These are phyloP conservation scores for Parapsyche elsis DNA, from an alignment of 1,140 invertebrate species.

Conservation along the genomic window DNA sequence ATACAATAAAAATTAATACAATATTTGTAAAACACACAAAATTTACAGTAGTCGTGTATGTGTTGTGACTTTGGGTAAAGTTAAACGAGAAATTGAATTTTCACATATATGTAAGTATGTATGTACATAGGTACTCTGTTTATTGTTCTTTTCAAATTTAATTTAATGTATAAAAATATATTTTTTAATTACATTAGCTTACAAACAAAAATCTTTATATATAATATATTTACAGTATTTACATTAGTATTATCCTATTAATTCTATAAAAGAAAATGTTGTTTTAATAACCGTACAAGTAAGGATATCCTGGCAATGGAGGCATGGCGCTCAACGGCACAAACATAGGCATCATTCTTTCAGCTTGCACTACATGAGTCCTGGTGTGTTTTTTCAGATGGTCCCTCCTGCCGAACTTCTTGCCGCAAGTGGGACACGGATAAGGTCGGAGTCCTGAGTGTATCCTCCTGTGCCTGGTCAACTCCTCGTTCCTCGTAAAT, in stretches of 20 bases:
- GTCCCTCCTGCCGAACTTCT: conserved; percentile 90
- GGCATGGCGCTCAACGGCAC: conserved; percentile 64
- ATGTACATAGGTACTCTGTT: neutral
- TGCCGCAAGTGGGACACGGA: conserved; percentile 82
- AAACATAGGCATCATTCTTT: conserved; percentile 67
- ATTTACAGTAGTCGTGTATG: too few relatives aligned
- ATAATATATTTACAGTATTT: conserved; percentile 13
- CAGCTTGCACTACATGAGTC: conserved; percentile 73
- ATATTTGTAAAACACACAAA: too few relatives aligned
- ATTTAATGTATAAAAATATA: conserved; percentile 16
- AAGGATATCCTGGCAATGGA: conserved; percentile 63
- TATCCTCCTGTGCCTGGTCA: conserved; percentile 91
- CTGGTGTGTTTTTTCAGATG: conserved; percentile 86
- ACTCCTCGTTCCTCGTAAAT: conserved; percentile 93
- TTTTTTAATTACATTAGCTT: neutral
- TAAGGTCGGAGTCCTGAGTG: conserved; percentile 87
- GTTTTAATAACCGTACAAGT: conserved; percentile 63
- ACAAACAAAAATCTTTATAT: neutral
- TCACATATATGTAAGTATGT: too few relatives aligned
- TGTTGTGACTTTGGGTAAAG: too few relatives aligned
- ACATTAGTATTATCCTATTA: neutral
- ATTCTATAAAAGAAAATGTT: neutral
- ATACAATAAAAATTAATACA: too few relatives aligned
- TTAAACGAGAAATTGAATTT: too few relatives aligned
- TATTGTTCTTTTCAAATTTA: neutral